Conservation (phyloP, 2,113 vertebrate genomes). For the Tursiops truncatus region DNA sequence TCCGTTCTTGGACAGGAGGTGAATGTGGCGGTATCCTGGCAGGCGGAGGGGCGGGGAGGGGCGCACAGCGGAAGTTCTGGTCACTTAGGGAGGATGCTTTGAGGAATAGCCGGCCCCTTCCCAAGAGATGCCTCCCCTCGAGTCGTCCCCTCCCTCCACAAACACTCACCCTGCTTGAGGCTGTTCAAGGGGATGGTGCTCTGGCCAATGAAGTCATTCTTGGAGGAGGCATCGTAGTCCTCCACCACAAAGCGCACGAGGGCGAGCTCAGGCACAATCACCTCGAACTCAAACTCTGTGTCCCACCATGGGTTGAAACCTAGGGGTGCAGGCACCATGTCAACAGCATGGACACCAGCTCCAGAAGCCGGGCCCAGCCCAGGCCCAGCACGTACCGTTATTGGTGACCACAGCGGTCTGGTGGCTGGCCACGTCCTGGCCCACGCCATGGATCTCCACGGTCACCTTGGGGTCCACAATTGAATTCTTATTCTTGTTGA, state of each 20-base stretch:
- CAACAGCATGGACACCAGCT: rapidly evolving
- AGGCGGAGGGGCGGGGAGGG: background rate
- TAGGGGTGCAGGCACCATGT: constrained; percentile 58
- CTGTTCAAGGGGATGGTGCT: constrained; percentile 92
- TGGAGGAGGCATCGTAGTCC: constrained; percentile 90
- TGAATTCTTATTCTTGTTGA: constrained; percentile 93
- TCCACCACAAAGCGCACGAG: constrained; percentile 93
- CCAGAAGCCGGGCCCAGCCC: rapidly evolving
- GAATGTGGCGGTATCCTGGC: constrained; percentile 95
- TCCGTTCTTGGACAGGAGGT: constrained; percentile 91
- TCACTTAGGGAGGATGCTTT: background rate
- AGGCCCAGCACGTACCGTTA: constrained; percentile 85
- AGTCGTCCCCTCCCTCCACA: rapidly evolving
- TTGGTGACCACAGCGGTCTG: constrained; percentile 91
- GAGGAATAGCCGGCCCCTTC: background rate
- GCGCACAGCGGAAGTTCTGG: background rate
- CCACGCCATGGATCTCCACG: constrained; percentile 89
- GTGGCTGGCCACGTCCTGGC: constrained; percentile 85
- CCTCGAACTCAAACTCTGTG: constrained; percentile 85
- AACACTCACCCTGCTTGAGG: constrained; percentile 89
- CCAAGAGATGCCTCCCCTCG: background rate
- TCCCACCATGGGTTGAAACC: constrained; percentile 97
- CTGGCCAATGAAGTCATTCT: constrained; percentile 93
- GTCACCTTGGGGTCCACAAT: constrained; percentile 95
- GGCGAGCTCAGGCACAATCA: constrained; percentile 90